Evolutionary conservation across 2,888 invertebrate genomes (phyloP).

Genomic region (Autographa pulchrina): DNA sequence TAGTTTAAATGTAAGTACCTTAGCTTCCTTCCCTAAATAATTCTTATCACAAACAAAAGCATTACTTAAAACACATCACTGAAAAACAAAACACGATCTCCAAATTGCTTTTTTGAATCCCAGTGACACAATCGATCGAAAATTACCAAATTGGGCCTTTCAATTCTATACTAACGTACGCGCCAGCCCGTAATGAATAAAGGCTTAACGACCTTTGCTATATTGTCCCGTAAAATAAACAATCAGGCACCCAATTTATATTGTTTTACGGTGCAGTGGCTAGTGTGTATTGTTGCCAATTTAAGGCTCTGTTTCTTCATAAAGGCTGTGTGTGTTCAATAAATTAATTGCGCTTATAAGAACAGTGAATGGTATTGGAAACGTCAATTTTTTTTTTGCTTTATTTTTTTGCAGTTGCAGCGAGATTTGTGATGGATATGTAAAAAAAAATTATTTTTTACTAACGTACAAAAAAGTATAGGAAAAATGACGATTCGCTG

Average conservation of each 20-base stretch:
- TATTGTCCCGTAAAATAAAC: conserved; percentile 19
- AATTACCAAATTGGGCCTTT: neutral
- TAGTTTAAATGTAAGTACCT: too few species aligned
- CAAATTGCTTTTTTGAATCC: neutral
- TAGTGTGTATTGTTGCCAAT: conserved; percentile 33
- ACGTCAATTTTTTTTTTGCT: neutral
- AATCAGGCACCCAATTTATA: conserved; percentile 25
- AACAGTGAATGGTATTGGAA: neutral
- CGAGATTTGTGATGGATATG: too few species aligned
- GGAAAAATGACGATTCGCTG: too few species aligned
- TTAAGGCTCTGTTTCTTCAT: conserved; percentile 35
- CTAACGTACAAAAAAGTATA: too few species aligned
- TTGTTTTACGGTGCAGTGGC: conserved; percentile 18
- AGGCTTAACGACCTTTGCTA: neutral
- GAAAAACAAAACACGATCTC: neutral
- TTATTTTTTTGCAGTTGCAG: neutral
- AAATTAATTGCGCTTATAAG: conserved; percentile 7
- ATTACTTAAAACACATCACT: neutral
- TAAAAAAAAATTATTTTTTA: too few species aligned
- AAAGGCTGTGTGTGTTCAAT: neutral
- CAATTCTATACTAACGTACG: neutral
- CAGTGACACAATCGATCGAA: neutral
- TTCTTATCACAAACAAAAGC: too few species aligned
- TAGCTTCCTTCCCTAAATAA: too few species aligned
- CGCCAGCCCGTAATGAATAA: neutral